A percentile compares a stretch with the other conserved stretches of the same genome.
These are phyloP conservation scores for Dolichoris vasculosae DNA, from an alignment of 1,140 invertebrate genomes.

Conservation along the genomic window DNA sequence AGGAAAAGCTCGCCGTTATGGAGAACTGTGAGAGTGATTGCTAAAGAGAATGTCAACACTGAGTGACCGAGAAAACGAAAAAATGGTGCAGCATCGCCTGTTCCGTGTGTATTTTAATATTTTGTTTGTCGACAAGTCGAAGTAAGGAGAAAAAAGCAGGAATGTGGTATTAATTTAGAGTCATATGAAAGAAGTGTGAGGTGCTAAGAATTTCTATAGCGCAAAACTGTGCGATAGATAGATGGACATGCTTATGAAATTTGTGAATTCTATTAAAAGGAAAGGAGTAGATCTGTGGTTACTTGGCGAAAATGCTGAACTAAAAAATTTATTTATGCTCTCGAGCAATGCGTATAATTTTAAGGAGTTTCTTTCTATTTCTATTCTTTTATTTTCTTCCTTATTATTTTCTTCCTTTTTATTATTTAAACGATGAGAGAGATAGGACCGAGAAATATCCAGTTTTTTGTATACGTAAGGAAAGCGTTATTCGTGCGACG, in stretches of 20 bases:
- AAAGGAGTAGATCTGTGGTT: background rate
- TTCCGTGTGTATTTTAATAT: background rate
- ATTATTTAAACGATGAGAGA: slow-evolving; percentile 46
- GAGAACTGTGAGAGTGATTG: background rate
- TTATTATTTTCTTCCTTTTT: slow-evolving; percentile 24
- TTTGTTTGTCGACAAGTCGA: background rate
- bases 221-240: background rate
- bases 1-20: background rate
- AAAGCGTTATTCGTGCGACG: background rate
- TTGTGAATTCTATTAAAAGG: background rate
- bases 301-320: background rate
- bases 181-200: background rate
- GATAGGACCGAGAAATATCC: slow-evolving; percentile 11
- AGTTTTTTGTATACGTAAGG: slow-evolving; percentile 30
- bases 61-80: background rate
- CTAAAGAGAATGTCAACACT: background rate
- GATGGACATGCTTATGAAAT: background rate
- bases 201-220: background rate
- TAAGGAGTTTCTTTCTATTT: slow-evolving; percentile 33
- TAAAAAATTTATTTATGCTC: slow-evolving; percentile 19
- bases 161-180: background rate
- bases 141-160: background rate
- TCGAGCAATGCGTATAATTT: slow-evolving; percentile 39
- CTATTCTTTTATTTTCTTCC: slow-evolving; percentile 11
- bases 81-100: background rate